Conservation (phyloP, 2,888 invertebrate species). For the Eupithecia exiguata region DNA sequence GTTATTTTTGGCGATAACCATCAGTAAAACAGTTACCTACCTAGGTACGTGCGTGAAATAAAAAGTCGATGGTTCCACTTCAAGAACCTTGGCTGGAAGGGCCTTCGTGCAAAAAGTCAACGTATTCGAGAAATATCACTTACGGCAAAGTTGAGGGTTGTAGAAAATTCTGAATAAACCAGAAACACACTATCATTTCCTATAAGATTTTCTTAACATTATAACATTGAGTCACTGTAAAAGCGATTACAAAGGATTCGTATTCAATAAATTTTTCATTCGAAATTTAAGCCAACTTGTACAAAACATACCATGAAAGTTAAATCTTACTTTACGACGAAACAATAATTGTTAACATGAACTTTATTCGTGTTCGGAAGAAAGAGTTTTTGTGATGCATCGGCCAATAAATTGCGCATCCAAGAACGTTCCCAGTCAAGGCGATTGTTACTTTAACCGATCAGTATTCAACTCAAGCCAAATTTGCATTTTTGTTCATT, state of each 20-base stretch:
- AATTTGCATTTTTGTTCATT: conserved; percentile 17
- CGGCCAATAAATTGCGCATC: conserved; percentile 63
- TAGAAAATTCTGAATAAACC: conserved; percentile 32
- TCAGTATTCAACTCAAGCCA: conserved; percentile 8
- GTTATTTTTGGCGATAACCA: conserved; percentile 83
- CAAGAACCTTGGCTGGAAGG: conserved; percentile 67
- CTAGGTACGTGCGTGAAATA: conserved; percentile 66
- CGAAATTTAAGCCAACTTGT: conserved; percentile 23
- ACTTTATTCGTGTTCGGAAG: conserved; percentile 56
- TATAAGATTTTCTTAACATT: neutral
- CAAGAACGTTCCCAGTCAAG: conserved; percentile 61
- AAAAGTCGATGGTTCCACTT: conserved; percentile 74
- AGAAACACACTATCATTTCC: neutral
- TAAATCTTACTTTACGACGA: conserved; percentile 42
- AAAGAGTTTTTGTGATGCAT: conserved; percentile 57
- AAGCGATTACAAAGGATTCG: neutral
- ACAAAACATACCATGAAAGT: conserved; percentile 37
- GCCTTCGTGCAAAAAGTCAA: conserved; percentile 73
- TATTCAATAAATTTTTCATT: conserved; percentile 27
- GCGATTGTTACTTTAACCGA: conserved; percentile 41
- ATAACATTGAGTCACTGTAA: neutral
- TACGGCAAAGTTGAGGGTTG: conserved; percentile 46
- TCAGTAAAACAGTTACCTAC: conserved; percentile 80
- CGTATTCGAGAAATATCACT: conserved; percentile 53
- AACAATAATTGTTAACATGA: conserved; percentile 50